Conservation (phyloP, 2,888 invertebrate genomes). For the Rhamnusium bicolor region DNA sequence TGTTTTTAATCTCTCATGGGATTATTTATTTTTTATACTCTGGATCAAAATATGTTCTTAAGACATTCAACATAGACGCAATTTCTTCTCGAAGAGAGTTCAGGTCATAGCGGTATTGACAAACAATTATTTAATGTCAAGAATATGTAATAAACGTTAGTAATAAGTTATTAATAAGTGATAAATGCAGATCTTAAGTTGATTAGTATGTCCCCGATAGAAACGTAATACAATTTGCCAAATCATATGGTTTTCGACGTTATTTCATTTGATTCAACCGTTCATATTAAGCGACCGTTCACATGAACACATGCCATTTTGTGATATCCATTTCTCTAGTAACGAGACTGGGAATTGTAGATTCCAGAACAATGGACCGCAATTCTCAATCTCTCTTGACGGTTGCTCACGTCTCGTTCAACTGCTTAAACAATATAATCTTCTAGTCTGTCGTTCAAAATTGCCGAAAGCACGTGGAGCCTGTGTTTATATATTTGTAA, state of each 20-base stretch:
- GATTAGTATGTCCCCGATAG: neutral
- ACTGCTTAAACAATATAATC: constrained; percentile 59
- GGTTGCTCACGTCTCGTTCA: constrained; percentile 55
- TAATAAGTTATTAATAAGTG: neutral
- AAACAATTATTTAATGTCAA: no score
- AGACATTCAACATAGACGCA: no score
- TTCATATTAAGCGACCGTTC: constrained; percentile 18
- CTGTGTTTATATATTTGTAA: constrained; percentile 58
- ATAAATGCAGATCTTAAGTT: neutral
- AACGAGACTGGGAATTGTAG: constrained; percentile 42
- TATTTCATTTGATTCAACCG: neutral
- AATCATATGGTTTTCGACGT: neutral
- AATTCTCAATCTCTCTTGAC: constrained; percentile 47
- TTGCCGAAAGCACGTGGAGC: constrained; percentile 54
- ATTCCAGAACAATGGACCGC: constrained; percentile 48
- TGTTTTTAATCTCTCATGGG: no score
- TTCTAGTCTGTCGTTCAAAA: constrained; percentile 56
- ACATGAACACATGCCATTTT: constrained; percentile 13
- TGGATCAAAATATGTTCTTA: no score
- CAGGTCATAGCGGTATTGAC: no score
- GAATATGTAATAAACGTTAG: no score
- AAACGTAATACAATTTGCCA: neutral
- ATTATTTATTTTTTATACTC: no score
- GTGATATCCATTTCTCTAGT: constrained; percentile 27
- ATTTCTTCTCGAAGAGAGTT: no score